Evolutionary conservation across 2,888 invertebrate genomes (phyloP).

Genomic region (Allacma fusca): DNA sequence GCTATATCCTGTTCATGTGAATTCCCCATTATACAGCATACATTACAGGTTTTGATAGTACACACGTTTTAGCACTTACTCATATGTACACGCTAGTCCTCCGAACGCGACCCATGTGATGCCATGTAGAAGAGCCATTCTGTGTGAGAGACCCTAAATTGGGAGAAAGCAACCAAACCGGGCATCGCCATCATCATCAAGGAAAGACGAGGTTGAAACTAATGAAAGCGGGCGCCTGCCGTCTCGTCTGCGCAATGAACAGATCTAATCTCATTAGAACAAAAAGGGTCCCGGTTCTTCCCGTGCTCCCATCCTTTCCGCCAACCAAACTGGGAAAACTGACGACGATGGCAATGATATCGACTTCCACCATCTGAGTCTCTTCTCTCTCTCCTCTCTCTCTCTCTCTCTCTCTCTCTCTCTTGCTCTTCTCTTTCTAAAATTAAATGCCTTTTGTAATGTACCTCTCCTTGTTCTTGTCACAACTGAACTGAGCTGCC

Average conservation of each 20-base stretch:
- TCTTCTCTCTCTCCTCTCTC: slow-evolving; percentile 26
- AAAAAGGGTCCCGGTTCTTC: slow-evolving; percentile 52
- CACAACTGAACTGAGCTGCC: slow-evolving; percentile 49
- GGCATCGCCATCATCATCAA: slow-evolving; percentile 47
- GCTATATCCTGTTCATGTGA: slow-evolving; percentile 8
- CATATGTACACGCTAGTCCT: slow-evolving; percentile 1
- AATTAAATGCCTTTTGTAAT: slow-evolving; percentile 58
- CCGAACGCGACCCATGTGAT: slow-evolving; percentile 25
- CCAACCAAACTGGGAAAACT: slow-evolving; percentile 38
- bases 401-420: too few species aligned
- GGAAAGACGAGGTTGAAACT: slow-evolving; percentile 54
- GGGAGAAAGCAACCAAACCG: slow-evolving; percentile 36
- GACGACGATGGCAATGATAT: slow-evolving; percentile 37
- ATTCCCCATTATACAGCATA: slow-evolving; percentile 33
- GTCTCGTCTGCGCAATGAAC: slow-evolving; percentile 59
- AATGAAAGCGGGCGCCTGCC: slow-evolving; percentile 57
- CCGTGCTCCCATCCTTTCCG: slow-evolving; percentile 34
- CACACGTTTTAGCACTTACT: slow-evolving; percentile 44
- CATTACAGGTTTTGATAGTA: slow-evolving; percentile 41
- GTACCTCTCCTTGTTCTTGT: slow-evolving; percentile 55
- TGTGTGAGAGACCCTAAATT: slow-evolving; percentile 27
- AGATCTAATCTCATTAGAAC: slow-evolving; percentile 59
- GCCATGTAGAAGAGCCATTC: slow-evolving; percentile 32
- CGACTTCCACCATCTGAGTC: slow-evolving; percentile 45
- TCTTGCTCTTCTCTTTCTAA: slow-evolving; percentile 40